phyloP scores from a whole-genome alignment of 2,888 invertebrate species.

The Drosophila niveifrons region DNA sequence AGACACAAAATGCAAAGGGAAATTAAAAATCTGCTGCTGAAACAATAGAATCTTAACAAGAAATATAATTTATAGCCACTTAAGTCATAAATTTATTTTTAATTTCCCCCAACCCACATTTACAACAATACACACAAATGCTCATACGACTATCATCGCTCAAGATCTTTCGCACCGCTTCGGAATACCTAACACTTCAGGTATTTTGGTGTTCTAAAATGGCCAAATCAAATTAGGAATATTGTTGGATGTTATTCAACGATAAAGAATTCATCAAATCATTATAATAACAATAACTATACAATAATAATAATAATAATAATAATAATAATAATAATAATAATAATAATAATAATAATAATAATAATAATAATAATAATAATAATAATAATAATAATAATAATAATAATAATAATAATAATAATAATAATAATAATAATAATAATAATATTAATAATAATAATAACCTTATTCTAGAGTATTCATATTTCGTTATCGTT shows the following conservation, averaged over 20 bases:
- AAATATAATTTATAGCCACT: slow-evolving; percentile 83
- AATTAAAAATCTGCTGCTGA: slow-evolving; percentile 55
- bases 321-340: no score
- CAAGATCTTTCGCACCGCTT: slow-evolving; percentile 38
- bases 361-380: no score
- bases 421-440: no score
- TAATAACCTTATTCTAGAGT: slow-evolving; percentile 1
- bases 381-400: no score
- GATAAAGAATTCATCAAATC: no score
- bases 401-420: no score
- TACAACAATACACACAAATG: slow-evolving; percentile 61
- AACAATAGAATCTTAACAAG: slow-evolving; percentile 82
- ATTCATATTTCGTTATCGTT: slow-evolving; percentile 13
- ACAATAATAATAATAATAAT: no score
- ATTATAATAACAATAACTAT: no score
- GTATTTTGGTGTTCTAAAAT: neutral
- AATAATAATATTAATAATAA: no score
- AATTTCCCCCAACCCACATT: slow-evolving; percentile 82
- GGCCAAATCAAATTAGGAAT: no score
- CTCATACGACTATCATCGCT: slow-evolving; percentile 28
- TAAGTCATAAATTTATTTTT: slow-evolving; percentile 84
- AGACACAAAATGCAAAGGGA: slow-evolving; percentile 38
- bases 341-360: no score
- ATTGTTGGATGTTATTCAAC: no score
- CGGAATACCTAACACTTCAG: slow-evolving; percentile 19